phyloP scores from a whole-genome alignment of 2,113 vertebrate genomes.

The human region GRCh38 chrX:40993501-40994000 shows the following conservation, averaged over 20 bases:
- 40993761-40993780: neutral
- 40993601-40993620: too few relatives aligned
- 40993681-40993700: neutral
- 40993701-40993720: neutral
- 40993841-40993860: neutral
- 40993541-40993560: too few relatives aligned
- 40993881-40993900: neutral
- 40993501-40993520: too few relatives aligned
- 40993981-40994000: neutral
- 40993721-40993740: neutral
- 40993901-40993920: neutral
- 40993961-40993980: neutral
- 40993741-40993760: neutral
- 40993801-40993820: neutral
- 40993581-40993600: too few relatives aligned
- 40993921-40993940: neutral
- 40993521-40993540: too few relatives aligned
- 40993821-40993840: neutral
- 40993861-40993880: neutral
- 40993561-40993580: too few relatives aligned
- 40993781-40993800: neutral
- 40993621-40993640: too few relatives aligned
- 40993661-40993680: neutral
- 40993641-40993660: too few relatives aligned
- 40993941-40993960: neutral